A percentile compares a stretch with the other conserved stretches of the same genome.
Conservation (phyloP, 2,113 vertebrate species). For the Varanus komodoensis region DNA sequence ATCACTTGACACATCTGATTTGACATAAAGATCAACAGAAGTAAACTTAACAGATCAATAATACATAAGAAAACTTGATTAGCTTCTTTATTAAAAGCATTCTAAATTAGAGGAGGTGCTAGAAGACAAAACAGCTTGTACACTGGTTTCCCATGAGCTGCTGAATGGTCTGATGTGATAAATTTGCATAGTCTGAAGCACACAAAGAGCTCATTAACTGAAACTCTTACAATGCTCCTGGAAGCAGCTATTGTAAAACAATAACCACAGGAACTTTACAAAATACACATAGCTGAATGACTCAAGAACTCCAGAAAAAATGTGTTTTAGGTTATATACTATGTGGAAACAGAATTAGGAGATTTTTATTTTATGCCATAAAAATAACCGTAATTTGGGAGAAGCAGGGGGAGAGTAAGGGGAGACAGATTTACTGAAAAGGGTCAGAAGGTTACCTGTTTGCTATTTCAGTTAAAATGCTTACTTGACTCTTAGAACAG, state of each 20-base stretch:
- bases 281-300: constrained; percentile 85
- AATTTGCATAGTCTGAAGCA: constrained; percentile 98
- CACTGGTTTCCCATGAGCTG: constrained; percentile 92
- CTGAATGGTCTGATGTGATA: constrained; percentile 94
- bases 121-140: constrained; percentile 94
- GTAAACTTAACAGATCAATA: constrained; percentile 83
- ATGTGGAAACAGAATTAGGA: constrained; percentile 81
- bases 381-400: constrained; percentile 80
- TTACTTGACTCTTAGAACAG: constrained; percentile 65
- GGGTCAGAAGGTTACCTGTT: constrained; percentile 81
- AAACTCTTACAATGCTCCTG: constrained; percentile 89
- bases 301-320: constrained; percentile 80
- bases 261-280: constrained; percentile 90
- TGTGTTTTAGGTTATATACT: constrained; percentile 77
- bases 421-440: constrained; percentile 74
- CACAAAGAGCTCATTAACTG: constrained; percentile 99
- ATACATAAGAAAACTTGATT: constrained; percentile 89
- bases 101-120: constrained; percentile 89
- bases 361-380: constrained; percentile 85
- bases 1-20: constrained; percentile 73
- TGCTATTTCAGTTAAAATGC: constrained; percentile 68
- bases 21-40: constrained; percentile 73
- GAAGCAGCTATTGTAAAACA: constrained; percentile 89
- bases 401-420: background rate
- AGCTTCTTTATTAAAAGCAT: constrained; percentile 98